Percentiles rank a stretch among this genome's conserved stretches.
These are phyloP conservation scores for Deilephila porcellus DNA, from an alignment of 2,888 invertebrate genomes.

Conservation along the genomic window DNA sequence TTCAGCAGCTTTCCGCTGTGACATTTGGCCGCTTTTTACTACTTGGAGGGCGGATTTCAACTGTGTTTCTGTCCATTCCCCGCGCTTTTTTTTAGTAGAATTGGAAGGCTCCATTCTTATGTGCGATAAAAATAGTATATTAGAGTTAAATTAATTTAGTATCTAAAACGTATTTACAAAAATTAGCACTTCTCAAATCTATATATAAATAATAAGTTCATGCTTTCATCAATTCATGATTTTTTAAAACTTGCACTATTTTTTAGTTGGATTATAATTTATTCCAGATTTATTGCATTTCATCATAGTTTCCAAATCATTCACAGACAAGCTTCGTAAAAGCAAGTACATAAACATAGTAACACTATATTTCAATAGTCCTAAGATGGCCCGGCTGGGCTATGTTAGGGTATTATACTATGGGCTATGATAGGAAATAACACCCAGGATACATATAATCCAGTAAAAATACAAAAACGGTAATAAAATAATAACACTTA, in stretches of 20 bases:
- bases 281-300: background rate
- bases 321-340: no score
- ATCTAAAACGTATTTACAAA: background rate
- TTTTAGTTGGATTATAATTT: background rate
- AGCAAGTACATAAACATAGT: no score
- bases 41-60: background rate
- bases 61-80: background rate
- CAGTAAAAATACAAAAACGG: background rate
- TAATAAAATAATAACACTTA: background rate
- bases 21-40: constrained; percentile 2
- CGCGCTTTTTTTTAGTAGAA: constrained; percentile 3
- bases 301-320: no score
- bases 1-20: constrained; percentile 27
- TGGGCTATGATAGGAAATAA: no score
- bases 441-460: no score
- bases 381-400: no score
- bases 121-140: background rate
- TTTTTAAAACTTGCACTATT: background rate
- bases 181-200: background rate
- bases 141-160: background rate
- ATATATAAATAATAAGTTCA: background rate
- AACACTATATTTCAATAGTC: no score
- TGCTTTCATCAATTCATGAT: background rate
- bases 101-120: background rate
- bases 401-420: no score